Base-by-base conservation (phyloP, 2,113 vertebrate genomes). In the Pseudopipra pipra region DNA sequence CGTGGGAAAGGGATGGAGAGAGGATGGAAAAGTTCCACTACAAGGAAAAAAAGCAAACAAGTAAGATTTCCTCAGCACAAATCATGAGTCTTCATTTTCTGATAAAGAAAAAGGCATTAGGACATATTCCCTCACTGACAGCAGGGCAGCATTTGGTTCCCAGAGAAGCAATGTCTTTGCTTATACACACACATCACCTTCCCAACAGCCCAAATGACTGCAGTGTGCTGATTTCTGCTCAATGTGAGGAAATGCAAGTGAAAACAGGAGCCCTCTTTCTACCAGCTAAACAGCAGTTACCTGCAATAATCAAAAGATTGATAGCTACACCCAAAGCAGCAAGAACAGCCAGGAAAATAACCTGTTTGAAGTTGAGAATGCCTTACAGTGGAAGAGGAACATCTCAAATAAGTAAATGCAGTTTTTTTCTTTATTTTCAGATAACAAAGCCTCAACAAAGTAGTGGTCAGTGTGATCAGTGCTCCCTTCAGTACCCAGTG, bases 11-110 rank as follows among this genome's bases (percentile, higher is more conserved):
- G 55, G 41, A 97, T 90, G 24, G 92, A 96, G 65, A 98, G 90
- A 66, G 51, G 87, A 79, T 97, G 97, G 52, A 88, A 52, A 56
- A 98, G 95, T 78, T 98, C 98, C 96, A 97, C 99, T 99, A 65
- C 35, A 56, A 82, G 39, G n/a, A 43, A 76, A 67, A 63, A 47
- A 65, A 65, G 51, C 47, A 82, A 74, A 9, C 37, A 87, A 91
- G 33, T 13, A 39, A 89, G 41, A 77, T 81, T 88, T 72, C 25
- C 12, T 30, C 55, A 47, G 5, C 23, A 54, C 31, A 41, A 81
- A 63, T 59, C 18, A 37, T 5, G 44, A 20, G 12, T 5, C 2
- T 47, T 78, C 35, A n/a, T 25, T 43, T 78, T 41, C 59, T 54
- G 70, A 44, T 35, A 33, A 62, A 76, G 77, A 19, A 55, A 23